Conservation (phyloP, 2,113 vertebrate species). For the Notothenia rossii region DNA sequence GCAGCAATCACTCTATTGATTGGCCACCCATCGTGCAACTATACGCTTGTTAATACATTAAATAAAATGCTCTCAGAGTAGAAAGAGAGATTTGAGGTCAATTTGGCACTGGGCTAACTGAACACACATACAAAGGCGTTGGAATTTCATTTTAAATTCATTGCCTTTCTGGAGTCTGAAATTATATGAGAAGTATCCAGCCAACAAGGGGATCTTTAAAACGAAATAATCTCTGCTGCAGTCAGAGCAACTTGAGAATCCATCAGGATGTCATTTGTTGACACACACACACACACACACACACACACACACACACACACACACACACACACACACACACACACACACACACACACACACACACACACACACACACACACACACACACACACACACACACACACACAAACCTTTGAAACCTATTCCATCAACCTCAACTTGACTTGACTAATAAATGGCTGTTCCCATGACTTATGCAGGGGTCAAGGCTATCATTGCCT, state of each 20-base stretch:
- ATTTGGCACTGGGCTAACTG: neutral
- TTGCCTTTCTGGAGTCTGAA: slow-evolving; percentile 29
- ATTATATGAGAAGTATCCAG: slow-evolving; percentile 25
- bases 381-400: neutral
- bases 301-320: no score
- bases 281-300: neutral
- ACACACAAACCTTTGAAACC: slow-evolving; percentile 19
- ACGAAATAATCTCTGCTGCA: no score
- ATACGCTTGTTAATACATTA: neutral
- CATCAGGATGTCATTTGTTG: slow-evolving; percentile 26
- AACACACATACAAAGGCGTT: neutral
- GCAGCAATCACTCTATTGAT: slow-evolving; percentile 16
- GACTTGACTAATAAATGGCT: slow-evolving; percentile 37
- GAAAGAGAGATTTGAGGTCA: slow-evolving; percentile 2
- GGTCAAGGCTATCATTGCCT: slow-evolving; percentile 50
- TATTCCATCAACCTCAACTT: slow-evolving; percentile 34
- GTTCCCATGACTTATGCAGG: slow-evolving; percentile 24
- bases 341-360: neutral
- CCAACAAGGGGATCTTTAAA: no score
- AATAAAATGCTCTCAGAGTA: slow-evolving; percentile 1
- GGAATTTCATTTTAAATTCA: slow-evolving; percentile 28
- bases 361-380: neutral
- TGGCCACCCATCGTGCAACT: neutral
- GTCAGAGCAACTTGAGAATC: no score
- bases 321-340: neutral